Percentiles rank a stretch among this genome's conserved stretches.
Evolutionary conservation across 2,888 invertebrate genomes (phyloP).

Genomic region (Drosophila ustulata): DNA sequence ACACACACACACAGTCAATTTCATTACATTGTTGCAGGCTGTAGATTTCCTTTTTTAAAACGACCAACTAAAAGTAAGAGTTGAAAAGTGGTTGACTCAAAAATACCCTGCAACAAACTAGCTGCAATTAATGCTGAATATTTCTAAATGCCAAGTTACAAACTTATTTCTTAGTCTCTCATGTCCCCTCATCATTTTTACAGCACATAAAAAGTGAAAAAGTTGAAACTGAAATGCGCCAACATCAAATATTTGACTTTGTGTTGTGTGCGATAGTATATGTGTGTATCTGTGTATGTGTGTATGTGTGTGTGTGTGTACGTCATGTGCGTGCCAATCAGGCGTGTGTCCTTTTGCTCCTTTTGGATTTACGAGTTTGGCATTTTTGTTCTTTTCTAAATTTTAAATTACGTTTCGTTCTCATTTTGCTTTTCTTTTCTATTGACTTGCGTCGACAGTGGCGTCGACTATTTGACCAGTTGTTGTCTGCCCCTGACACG

Average conservation of each 20-base stretch:
- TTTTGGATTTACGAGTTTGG: conserved; percentile 63
- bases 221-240: conserved; percentile 73
- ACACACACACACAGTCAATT: conserved; percentile 63
- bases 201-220: conserved; percentile 34
- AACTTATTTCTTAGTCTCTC: not conserved
- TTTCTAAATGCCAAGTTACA: not conserved
- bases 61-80: conserved; percentile 9
- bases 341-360: conserved; percentile 65
- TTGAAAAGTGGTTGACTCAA: not conserved
- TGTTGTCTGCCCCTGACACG: conserved; percentile 27
- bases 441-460: conserved; percentile 41
- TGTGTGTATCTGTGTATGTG: conserved; percentile 26
- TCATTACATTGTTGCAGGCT: conserved; percentile 72
- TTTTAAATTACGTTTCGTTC: conserved; percentile 75
- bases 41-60: conserved; percentile 52
- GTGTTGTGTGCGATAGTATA: conserved; percentile 32
- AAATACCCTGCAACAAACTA: not conserved
- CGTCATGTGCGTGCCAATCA: conserved; percentile 75
- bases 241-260: conserved; percentile 80
- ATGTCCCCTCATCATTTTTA: not conserved
- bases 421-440: conserved; percentile 41
- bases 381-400: conserved; percentile 69
- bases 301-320: conserved; percentile 42
- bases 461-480: conserved; percentile 21
- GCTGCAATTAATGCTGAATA: not conserved